Evolutionary conservation across 2,888 invertebrate genomes (phyloP).

Genomic region (Deilephila porcellus): DNA sequence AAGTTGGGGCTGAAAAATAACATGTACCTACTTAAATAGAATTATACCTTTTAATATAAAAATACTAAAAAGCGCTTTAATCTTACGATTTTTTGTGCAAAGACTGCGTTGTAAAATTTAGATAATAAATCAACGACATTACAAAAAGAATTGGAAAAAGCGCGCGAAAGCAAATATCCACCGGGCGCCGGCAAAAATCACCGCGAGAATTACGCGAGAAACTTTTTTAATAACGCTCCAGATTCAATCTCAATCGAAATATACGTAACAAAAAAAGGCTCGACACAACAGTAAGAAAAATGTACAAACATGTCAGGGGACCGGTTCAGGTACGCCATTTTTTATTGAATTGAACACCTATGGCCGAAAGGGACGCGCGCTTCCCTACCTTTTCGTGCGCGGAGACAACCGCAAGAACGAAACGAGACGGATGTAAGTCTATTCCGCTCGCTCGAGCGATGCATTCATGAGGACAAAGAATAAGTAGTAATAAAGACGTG

Average conservation of each 20-base stretch:
- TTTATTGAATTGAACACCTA: conserved; percentile 82
- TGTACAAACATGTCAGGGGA: conserved; percentile 82
- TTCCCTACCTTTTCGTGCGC: conserved; percentile 65
- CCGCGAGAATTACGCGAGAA: conserved; percentile 71
- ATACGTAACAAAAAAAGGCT: conserved; percentile 74
- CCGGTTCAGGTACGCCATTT: conserved; percentile 83
- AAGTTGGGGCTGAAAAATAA: not conserved
- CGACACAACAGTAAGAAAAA: conserved; percentile 78
- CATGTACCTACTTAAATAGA: not conserved
- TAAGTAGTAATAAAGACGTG: conserved; percentile 84
- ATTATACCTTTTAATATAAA: conserved; percentile 27
- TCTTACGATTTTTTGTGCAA: not conserved
- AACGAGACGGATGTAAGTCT: conserved; percentile 59
- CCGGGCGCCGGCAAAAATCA: conserved; percentile 63
- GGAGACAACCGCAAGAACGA: conserved; percentile 56
- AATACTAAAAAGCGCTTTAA: conserved; percentile 38
- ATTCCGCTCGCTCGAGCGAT: conserved; percentile 56
- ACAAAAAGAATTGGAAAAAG: conserved; percentile 42
- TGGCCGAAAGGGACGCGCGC: conserved; percentile 72
- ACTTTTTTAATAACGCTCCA: conserved; percentile 82
- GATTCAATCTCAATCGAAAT: conserved; percentile 80
- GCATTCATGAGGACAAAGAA: conserved; percentile 82
- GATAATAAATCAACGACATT: conserved; percentile 59
- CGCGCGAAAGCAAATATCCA: conserved; percentile 49
- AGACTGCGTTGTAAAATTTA: conserved; percentile 46